Evolutionary conservation across 23 tunicate genomes (phyloP), one percentile per base, ranked within the genome.

Genomic region (Diplosoma virens): DNA sequence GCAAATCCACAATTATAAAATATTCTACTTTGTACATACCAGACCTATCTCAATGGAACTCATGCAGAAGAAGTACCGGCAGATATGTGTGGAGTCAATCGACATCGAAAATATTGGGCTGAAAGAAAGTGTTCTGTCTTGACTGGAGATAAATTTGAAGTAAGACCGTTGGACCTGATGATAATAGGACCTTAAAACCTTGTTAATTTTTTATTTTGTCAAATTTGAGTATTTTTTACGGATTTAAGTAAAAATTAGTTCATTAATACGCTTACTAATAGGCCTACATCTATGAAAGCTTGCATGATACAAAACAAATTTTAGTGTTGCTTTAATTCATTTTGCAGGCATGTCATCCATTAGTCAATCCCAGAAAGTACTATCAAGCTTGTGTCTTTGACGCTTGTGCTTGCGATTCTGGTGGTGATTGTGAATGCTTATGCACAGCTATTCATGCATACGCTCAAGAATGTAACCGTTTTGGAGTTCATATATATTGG

Each of bases 401-500:
- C 59, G 97, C 97, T 41, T 92, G 97, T 47, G 97, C 93, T 3
- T 92, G 97, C 74, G 92, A 92, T 30, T 74, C 84, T 34, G 97
- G 97, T 27, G 97, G 97, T 0, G 97, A 92, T 66, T 92, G 97
- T 56, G 97, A 92, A 85, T 92, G 97, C 64, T 63, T 92, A 0
- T 92, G 97, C 87, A 92, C 97, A 46, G 97, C 97, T 18, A 84
- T 92, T 29, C 97, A 92, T 80, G 97, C 97, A 26, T 92, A 92
- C 71, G 92, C 97, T n/a, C 97, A 92, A 69, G 92, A 95, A 55
- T 95, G 99, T 77, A 95, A 95, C 81, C 84, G 99, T 75, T 76
- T 71, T 67, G 99, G 99, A 34, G 99, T 95, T 23, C 96, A 95
- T 73, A 85, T 95, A 37, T 95, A 89, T 79, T 95, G 99, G 99